phyloP scores from a whole-genome alignment of 2,888 invertebrate species.

The Nomada fabriciana region DNA sequence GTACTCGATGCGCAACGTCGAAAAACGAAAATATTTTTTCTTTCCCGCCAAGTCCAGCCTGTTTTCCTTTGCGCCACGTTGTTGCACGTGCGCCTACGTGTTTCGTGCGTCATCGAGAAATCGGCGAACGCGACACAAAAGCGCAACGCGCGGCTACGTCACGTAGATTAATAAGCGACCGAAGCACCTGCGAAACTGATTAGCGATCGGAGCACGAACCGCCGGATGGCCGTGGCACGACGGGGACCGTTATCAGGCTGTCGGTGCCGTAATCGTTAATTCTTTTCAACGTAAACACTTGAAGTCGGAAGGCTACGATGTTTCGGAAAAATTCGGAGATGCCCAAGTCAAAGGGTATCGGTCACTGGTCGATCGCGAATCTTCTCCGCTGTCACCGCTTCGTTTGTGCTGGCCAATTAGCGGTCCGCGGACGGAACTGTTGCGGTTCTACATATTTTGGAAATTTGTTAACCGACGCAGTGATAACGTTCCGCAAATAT shows the following conservation, averaged over 20 bases:
- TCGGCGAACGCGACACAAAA: conserved; percentile 26
- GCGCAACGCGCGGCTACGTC: conserved; percentile 41
- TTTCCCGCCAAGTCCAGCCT: not conserved
- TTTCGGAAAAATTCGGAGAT: conserved; percentile 42
- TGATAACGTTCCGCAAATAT: no score
- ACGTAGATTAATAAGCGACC: conserved; percentile 54
- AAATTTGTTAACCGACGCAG: not conserved
- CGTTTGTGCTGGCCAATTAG: not conserved
- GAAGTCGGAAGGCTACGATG: conserved; percentile 34
- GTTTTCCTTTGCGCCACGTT: conserved; percentile 46
- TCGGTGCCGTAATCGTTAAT: conserved; percentile 12
- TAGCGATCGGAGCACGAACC: conserved; percentile 22
- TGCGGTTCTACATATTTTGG: not conserved
- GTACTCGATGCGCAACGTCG: not conserved
- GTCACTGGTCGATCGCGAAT: conserved; percentile 18
- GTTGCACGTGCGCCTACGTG: conserved; percentile 40
- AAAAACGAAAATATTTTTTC: conserved; percentile 61
- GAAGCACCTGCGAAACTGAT: conserved; percentile 42
- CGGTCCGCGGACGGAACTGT: not conserved
- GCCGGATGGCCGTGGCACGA: not conserved
- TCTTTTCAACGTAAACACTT: conserved; percentile 25
- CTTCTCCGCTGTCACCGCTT: not conserved
- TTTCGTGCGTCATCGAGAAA: conserved; percentile 57
- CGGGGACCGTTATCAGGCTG: conserved; percentile 25
- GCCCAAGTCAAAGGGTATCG: conserved; percentile 47